Conservation (phyloP, 1,140 invertebrate genomes). For the Cylas formicarius region DNA sequence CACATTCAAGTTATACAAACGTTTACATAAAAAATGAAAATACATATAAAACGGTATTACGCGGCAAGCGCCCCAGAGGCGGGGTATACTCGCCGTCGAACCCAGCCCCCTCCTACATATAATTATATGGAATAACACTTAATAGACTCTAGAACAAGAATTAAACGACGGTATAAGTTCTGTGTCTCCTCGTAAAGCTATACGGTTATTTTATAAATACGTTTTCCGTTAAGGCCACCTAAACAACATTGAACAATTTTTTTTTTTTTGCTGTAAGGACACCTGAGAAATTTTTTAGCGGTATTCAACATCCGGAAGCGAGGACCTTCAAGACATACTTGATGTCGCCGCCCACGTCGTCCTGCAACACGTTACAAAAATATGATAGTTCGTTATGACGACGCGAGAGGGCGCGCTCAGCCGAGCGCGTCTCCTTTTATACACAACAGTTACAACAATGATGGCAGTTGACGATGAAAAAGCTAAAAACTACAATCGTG, state of each 20-base stretch:
- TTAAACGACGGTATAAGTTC: background rate
- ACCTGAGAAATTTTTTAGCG: conserved; percentile 21
- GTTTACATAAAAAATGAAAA: conserved; percentile 24
- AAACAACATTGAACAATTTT: conserved; percentile 9
- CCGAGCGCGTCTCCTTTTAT: conserved; percentile 3
- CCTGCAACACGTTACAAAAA: conserved; percentile 37
- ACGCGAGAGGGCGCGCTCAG: background rate
- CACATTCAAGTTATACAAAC: conserved; percentile 34
- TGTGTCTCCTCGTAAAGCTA: background rate
- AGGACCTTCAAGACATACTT: conserved; percentile 37
- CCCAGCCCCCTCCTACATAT: conserved; percentile 15
- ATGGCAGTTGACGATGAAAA: conserved; percentile 29
- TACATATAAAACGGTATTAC: conserved; percentile 3
- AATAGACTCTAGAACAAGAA: conserved; percentile 3
- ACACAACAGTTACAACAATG: background rate
- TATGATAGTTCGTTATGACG: conserved; percentile 7
- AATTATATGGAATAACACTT: conserved; percentile 1
- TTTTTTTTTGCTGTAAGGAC: conserved; percentile 3
- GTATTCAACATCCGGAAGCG: conserved; percentile 28
- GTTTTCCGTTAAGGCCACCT: background rate
- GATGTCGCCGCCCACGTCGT: conserved; percentile 33
- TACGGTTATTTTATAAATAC: conserved; percentile 9
- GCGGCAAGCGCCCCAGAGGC: conserved; percentile 12
- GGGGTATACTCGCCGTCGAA: too few species aligned
- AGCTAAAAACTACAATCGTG: conserved; percentile 17